A percentile compares a stretch with the other conserved stretches of the same genome.
These are phyloP conservation scores for Vollenhovia emeryi DNA, from an alignment of 1,140 invertebrate genomes.

Conservation along the genomic window DNA sequence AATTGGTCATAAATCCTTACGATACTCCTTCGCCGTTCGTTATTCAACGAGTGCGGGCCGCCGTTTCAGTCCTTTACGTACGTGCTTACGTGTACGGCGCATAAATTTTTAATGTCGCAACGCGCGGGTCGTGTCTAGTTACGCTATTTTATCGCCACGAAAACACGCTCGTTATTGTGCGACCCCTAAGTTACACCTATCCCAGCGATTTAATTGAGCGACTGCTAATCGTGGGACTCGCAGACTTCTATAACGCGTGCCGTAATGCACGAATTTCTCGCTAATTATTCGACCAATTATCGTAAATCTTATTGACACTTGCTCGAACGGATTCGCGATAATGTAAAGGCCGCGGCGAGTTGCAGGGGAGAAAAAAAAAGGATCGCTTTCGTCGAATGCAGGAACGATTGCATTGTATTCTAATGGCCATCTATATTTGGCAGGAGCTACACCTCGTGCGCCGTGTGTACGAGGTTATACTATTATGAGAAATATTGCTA, in stretches of 20 bases:
- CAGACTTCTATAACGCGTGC: constrained; percentile 18
- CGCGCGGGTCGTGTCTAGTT: neutral
- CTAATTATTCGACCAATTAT: constrained; percentile 77
- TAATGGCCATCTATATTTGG: constrained; percentile 45
- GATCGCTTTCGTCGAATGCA: constrained; percentile 31
- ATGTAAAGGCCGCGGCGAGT: constrained; percentile 1
- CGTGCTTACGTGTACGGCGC: neutral
- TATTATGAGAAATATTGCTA: constrained; percentile 13
- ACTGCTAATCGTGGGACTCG: constrained; percentile 6
- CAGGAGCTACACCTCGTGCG: neutral
- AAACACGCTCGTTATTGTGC: neutral
- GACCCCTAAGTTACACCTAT: neutral
- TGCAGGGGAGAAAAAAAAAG: constrained; percentile 21
- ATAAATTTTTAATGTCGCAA: constrained; percentile 8
- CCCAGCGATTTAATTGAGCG: constrained; percentile 1
- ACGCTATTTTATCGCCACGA: neutral
- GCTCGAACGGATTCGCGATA: constrained; percentile 49
- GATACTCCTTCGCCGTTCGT: constrained; percentile 24
- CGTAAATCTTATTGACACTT: constrained; percentile 77
- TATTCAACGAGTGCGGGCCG: constrained; percentile 10
- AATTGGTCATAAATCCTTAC: constrained; percentile 52
- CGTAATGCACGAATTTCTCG: constrained; percentile 43
- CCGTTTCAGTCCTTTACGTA: neutral
- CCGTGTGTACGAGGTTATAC: neutral
- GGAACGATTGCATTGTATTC: constrained; percentile 47